A percentile compares a stretch with the other conserved stretches of the same genome.
Evolutionary conservation across 2,888 invertebrate genomes (phyloP).

Genomic region (Epistrophe grossulariae): DNA sequence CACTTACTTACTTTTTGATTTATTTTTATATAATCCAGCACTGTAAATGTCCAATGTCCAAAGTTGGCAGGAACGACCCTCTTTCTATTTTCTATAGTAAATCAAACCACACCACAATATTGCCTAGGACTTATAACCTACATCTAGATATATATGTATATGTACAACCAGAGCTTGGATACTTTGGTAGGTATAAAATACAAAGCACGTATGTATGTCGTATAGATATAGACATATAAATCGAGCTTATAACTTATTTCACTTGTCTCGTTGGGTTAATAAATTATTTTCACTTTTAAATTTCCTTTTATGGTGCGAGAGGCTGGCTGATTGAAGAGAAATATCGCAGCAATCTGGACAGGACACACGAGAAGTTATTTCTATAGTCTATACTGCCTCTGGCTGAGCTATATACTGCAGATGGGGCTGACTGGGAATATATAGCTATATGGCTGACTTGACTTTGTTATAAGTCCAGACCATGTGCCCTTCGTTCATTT

Average conservation of each 20-base stretch:
- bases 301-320: constrained; percentile 54
- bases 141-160: not conserved
- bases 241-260: constrained; percentile 65
- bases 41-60: constrained; percentile 14
- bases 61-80: constrained; percentile 1
- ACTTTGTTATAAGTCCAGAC: not conserved
- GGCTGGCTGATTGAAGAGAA: constrained; percentile 26
- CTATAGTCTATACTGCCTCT: not conserved
- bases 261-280: constrained; percentile 70
- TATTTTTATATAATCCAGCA: not conserved
- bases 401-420: not conserved
- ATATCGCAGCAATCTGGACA: constrained; percentile 4
- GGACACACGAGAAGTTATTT: constrained; percentile 55
- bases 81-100: not conserved
- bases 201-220: not conserved
- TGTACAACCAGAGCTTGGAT: constrained; percentile 32
- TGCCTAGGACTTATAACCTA: not conserved
- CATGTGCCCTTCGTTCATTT: constrained; percentile 35
- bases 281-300: constrained; percentile 75
- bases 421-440: not conserved
- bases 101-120: not conserved
- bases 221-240: not conserved
- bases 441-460: not conserved
- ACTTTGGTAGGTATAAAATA: constrained; percentile 1
- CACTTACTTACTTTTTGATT: not conserved